phyloP scores from a whole-genome alignment of 1,140 invertebrate genomes.

The Bilobella aurantiaca region DNA sequence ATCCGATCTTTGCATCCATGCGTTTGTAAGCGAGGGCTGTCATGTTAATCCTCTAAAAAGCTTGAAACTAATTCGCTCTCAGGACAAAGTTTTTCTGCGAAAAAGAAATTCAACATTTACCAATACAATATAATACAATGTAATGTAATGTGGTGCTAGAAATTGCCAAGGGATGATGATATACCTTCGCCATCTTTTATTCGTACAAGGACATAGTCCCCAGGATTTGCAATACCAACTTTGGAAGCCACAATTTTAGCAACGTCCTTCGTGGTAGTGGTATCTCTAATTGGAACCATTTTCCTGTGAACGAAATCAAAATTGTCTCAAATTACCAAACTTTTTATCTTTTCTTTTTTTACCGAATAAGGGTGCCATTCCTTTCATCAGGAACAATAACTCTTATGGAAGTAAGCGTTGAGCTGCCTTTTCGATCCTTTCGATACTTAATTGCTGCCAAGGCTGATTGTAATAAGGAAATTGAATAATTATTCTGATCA shows the following conservation, averaged over 20 bases:
- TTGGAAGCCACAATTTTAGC: conserved; percentile 44
- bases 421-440: conserved; percentile 25
- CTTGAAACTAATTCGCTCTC: conserved; percentile 66
- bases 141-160: neutral
- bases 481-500: conserved; percentile 33
- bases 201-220: conserved; percentile 89
- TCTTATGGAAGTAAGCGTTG: conserved; percentile 25
- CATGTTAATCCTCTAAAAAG: conserved; percentile 64
- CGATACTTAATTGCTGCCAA: conserved; percentile 17
- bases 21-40: conserved; percentile 74
- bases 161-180: too few species aligned
- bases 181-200: conserved; percentile 78
- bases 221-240: conserved; percentile 84
- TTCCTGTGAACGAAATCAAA: conserved; percentile 21
- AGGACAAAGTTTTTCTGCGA: conserved; percentile 73
- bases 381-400: conserved; percentile 34
- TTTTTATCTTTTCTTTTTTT: neutral
- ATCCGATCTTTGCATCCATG: conserved; percentile 91
- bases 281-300: conserved; percentile 32
- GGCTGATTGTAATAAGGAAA: conserved; percentile 32
- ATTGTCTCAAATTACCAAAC: neutral
- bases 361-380: conserved; percentile 34
- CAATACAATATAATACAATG: conserved; percentile 10
- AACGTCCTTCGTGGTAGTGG: conserved; percentile 33
- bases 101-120: conserved; percentile 35